A percentile compares a stretch with the other conserved stretches of the same genome.
Evolutionary conservation across 2,888 invertebrate species (phyloP).

Genomic region (Amphipoea lucens): DNA sequence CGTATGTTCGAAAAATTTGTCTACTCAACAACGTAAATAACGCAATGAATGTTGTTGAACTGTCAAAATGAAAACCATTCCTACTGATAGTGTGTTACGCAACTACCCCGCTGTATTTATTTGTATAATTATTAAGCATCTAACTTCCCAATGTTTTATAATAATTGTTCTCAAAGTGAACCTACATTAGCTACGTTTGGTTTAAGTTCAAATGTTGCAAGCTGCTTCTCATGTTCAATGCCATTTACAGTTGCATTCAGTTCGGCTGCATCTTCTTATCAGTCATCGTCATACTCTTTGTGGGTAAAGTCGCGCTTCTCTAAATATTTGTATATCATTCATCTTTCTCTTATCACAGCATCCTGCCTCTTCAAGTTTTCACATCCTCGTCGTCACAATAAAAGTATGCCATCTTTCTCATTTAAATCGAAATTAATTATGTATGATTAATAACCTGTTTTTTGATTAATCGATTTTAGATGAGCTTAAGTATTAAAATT

Average conservation of each 20-base stretch:
- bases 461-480: conserved; percentile 49
- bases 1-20: too few relatives aligned
- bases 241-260: not conserved
- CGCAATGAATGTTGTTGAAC: too few relatives aligned
- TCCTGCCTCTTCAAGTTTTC: not conserved
- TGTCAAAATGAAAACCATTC: too few relatives aligned
- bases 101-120: not conserved
- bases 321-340: conserved; percentile 2
- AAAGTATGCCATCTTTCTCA: conserved; percentile 35
- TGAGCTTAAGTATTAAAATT: conserved; percentile 29
- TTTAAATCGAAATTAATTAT: conserved; percentile 36
- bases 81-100: too few relatives aligned
- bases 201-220: not conserved
- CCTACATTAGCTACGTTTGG: not conserved
- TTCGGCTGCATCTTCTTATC: not conserved
- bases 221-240: not conserved
- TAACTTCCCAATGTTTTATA: not conserved
- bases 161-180: not conserved
- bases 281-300: conserved; percentile 8
- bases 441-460: conserved; percentile 21
- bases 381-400: conserved; percentile 25
- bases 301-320: not conserved
- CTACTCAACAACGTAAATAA: too few relatives aligned
- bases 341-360: conserved; percentile 11
- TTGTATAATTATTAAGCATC: not conserved